Evolutionary conservation across 2,888 invertebrate species (phyloP).

Genomic region (Bibio marci): DNA sequence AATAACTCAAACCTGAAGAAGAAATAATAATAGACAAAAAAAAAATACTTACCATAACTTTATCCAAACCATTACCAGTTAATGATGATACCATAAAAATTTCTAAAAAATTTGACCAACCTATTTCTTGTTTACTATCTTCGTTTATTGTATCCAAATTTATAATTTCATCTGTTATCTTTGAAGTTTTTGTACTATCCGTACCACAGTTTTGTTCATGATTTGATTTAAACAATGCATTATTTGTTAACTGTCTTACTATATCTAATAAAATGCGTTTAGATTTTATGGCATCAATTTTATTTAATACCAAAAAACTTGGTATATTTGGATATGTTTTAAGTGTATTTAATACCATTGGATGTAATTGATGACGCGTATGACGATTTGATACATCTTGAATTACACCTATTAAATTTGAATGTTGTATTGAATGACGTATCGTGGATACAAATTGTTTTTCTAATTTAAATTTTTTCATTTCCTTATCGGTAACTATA

Average conservation of each 20-base stretch:
- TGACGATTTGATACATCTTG: conserved; percentile 65
- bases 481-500: conserved; percentile 50
- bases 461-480: conserved; percentile 34
- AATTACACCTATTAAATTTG: conserved; percentile 69
- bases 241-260: conserved; percentile 49
- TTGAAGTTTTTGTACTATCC: conserved; percentile 10
- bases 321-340: conserved; percentile 39
- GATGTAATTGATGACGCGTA: conserved; percentile 48
- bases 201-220: too few species aligned
- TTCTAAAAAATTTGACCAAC: conserved; percentile 66
- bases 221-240: conserved; percentile 28
- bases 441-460: conserved; percentile 38
- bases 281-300: conserved; percentile 57
- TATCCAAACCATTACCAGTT: conserved; percentile 53
- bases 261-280: conserved; percentile 58
- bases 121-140: conserved; percentile 16
- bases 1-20: too few species aligned
- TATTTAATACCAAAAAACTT: conserved; percentile 74
- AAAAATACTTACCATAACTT: conserved; percentile 39
- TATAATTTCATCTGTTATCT: conserved; percentile 3
- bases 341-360: conserved; percentile 50
- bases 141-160: too few species aligned
- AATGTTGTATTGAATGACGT: conserved; percentile 36
- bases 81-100: conserved; percentile 87
- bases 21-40: too few species aligned